Percentiles rank a stretch among this genome's conserved stretches.
Evolutionary conservation across 2,888 invertebrate species (phyloP).

Genomic region (Pseudeuparius sepicola): DNA sequence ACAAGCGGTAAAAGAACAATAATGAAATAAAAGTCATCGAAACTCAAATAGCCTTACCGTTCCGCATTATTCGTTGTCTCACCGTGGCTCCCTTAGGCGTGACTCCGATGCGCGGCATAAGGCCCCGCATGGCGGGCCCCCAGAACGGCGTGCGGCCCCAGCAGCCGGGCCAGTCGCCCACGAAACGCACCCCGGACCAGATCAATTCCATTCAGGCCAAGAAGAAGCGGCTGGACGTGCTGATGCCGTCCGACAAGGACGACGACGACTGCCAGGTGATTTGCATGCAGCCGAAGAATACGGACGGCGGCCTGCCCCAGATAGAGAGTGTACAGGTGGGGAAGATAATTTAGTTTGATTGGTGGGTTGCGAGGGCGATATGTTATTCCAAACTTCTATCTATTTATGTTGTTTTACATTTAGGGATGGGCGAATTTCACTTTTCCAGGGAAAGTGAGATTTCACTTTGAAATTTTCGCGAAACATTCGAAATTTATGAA

Average conservation of each 20-base stretch:
- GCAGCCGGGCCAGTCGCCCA: slow-evolving; percentile 19
- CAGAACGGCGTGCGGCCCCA: slow-evolving; percentile 22
- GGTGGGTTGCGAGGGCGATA: background rate
- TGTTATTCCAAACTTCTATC: too few relatives aligned
- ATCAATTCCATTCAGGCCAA: slow-evolving; percentile 35
- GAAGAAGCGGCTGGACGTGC: slow-evolving; percentile 51
- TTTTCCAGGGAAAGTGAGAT: too few relatives aligned
- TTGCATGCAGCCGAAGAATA: slow-evolving; percentile 62
- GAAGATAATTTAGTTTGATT: background rate
- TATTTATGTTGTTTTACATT: too few relatives aligned
- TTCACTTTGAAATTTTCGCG: too few relatives aligned
- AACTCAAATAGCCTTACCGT: too few relatives aligned
- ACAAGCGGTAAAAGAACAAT: too few relatives aligned
- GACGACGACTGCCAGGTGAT: slow-evolving; percentile 69
- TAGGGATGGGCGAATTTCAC: too few relatives aligned
- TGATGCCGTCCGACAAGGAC: slow-evolving; percentile 59
- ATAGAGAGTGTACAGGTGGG: slow-evolving; percentile 64
- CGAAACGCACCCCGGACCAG: slow-evolving; percentile 35
- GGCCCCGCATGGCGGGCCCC: slow-evolving; percentile 25
- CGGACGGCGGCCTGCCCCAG: slow-evolving; percentile 53
- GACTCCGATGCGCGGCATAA: slow-evolving; percentile 23
- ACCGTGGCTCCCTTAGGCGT: too few relatives aligned
- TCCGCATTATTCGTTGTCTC: too few relatives aligned
- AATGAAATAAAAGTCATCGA: too few relatives aligned
- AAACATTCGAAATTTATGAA: too few relatives aligned